Evolutionary conservation across 2,888 invertebrate species (phyloP), one percentile per base, ranked within the genome.

Genomic region (Scaptomyza caliginosa): DNA sequence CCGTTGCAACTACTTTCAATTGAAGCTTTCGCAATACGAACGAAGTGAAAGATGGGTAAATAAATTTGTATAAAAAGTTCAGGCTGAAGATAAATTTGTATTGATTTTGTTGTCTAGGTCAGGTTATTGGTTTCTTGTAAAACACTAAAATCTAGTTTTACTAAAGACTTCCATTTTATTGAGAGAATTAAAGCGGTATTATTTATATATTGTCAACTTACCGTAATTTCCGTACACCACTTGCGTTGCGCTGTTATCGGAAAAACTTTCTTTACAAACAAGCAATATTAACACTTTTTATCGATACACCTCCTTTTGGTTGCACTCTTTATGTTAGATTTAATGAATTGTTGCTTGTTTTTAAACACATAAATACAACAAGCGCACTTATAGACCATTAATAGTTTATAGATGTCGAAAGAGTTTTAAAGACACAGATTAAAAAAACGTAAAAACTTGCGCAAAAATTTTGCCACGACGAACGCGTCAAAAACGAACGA

Each of bases 401-500:
- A 60, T 62, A 48, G 46, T 73, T 54, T 13, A 26, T 36, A 30
- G 50, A 52, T 34, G 48, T 42, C 21, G 42, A 58, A 23, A 51
- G 28, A 24, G 43, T 24, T 46, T 51, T 16, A 55, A 45, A 26
- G 40, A 38, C 36, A 34, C 38, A 63, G n/a, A 17, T n/a, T 10
- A 6, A 32, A 32, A 38, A 45, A 49, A 23, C 13, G n/a, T 34
- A 43, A 40, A 32, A 30, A 11, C 28, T 51, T 16, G 38, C 30
- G 34, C 26, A 49, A 50, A 32, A 40, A 21, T 32, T 4, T 26
- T 48, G 43, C 42, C 69, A 48, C 63, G 55, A 36, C 54, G 51
- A 51, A 28, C 67, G 62, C 77, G 80, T 77, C 77, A 52, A 59
- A 55, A 79, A 64, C 65, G 54, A 66, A 66, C 77, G 68, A 77